These are phyloP conservation scores for Caretta caretta DNA, from an alignment of 2,113 vertebrate species.

Conservation along the genomic window DNA sequence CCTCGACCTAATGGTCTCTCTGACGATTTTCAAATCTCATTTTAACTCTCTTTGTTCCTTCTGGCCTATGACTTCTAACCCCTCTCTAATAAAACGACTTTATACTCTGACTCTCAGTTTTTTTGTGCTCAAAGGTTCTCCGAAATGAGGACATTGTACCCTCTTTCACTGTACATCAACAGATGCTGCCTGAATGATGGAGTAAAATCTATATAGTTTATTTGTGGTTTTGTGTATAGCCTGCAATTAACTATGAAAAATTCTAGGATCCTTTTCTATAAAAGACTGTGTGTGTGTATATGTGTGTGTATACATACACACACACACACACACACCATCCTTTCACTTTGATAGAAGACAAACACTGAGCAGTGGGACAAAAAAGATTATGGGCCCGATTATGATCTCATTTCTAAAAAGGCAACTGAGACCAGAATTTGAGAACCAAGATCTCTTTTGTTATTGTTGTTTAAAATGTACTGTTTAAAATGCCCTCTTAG, in stretches of 20 bases:
- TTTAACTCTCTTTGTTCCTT: background rate
- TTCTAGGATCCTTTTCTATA: no score
- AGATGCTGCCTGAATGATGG: background rate
- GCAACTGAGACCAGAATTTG: background rate
- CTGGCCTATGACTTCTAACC: background rate
- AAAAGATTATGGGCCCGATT: background rate
- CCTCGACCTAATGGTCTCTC: background rate
- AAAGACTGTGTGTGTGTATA: no score
- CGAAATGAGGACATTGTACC: background rate
- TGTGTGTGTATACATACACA: no score
- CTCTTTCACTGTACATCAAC: background rate
- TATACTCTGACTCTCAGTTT: background rate
- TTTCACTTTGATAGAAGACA: no score
- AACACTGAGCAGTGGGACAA: background rate
- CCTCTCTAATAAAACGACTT: background rate
- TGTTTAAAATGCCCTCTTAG: no score
- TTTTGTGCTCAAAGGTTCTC: background rate
- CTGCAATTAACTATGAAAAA: no score
- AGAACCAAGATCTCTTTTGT: background rate
- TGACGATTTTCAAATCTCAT: background rate
- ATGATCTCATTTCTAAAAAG: background rate
- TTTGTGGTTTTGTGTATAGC: background rate
- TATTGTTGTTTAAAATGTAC: background rate
- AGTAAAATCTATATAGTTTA: background rate
- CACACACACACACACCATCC: no score